These are phyloP conservation scores for Ochropacha duplaris DNA, from an alignment of 2,888 invertebrate species.

Conservation along the genomic window DNA sequence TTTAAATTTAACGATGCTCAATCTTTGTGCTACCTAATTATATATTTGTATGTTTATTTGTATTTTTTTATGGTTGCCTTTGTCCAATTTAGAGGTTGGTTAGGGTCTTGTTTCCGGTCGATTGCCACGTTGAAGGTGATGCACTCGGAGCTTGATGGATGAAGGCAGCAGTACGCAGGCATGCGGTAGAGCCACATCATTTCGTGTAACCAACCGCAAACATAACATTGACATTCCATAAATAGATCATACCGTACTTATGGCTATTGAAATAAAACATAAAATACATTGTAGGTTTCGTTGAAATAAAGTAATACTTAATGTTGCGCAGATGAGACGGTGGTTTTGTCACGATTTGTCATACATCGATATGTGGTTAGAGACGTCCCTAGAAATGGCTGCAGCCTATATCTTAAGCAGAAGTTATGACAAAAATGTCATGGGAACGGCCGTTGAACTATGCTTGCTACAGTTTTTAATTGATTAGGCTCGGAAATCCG, in stretches of 20 bases:
- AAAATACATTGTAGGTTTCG: slow-evolving; percentile 18
- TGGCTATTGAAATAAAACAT: slow-evolving; percentile 11
- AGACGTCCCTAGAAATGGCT: slow-evolving; percentile 47
- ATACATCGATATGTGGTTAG: slow-evolving; percentile 76
- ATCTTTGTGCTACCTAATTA: background rate
- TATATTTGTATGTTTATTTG: background rate
- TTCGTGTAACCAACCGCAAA: slow-evolving; percentile 57
- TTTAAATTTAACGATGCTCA: background rate
- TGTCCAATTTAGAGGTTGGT: slow-evolving; percentile 56
- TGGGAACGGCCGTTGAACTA: slow-evolving; percentile 67
- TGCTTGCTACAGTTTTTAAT: slow-evolving; percentile 47
- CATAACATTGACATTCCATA: slow-evolving; percentile 30
- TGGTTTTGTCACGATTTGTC: slow-evolving; percentile 82
- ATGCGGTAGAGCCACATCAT: slow-evolving; percentile 67
- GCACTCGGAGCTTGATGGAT: slow-evolving; percentile 79
- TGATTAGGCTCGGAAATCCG: slow-evolving; percentile 48
- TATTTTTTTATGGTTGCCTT: slow-evolving; percentile 10
- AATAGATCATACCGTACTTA: background rate
- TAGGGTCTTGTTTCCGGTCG: slow-evolving; percentile 72
- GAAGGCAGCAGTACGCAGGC: slow-evolving; percentile 68
- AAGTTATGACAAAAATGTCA: slow-evolving; percentile 76
- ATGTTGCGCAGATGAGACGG: slow-evolving; percentile 63
- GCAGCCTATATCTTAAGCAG: slow-evolving; percentile 55
- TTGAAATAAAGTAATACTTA: background rate
- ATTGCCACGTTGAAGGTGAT: slow-evolving; percentile 75